A percentile compares a stretch with the other conserved stretches of the same genome.
phyloP scores from a whole-genome alignment of 2,797 vertebrate species.

The Pseudochirops corinnae region DNA sequence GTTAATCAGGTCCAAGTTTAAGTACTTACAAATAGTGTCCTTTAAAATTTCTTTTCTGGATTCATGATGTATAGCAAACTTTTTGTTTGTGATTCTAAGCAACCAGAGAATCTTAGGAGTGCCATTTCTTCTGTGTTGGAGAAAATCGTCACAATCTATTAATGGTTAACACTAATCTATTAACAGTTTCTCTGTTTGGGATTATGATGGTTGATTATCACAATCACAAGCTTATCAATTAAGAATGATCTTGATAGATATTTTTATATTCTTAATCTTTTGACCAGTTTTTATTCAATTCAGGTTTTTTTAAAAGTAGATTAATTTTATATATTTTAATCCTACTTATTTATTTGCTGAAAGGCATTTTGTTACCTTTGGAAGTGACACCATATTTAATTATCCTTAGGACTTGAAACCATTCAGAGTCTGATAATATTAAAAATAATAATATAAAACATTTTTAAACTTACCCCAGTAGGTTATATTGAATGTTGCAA shows the following conservation, averaged over 20 bases:
- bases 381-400: slow-evolving; percentile 69
- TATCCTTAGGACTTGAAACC: slow-evolving; percentile 65
- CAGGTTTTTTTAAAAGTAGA: neutral
- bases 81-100: neutral
- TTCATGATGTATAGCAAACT: neutral
- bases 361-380: slow-evolving; percentile 65
- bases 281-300: neutral
- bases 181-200: neutral
- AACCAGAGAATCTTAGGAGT: neutral
- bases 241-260: neutral
- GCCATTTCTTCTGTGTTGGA: no score
- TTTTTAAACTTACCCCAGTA: slow-evolving; percentile 75
- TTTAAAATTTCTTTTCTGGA: neutral
- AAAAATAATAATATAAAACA: slow-evolving; percentile 56
- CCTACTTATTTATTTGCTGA: slow-evolving; percentile 64
- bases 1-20: neutral
- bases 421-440: slow-evolving; percentile 48
- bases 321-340: slow-evolving; percentile 61
- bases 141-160: neutral
- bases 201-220: neutral
- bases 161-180: neutral
- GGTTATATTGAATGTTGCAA: slow-evolving; percentile 69
- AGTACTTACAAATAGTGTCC: neutral
- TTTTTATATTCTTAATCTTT: neutral
- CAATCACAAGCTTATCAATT: neutral